These are phyloP conservation scores for Drosophila setosimentum DNA, from an alignment of 2,888 invertebrate genomes.

Conservation along the genomic window DNA sequence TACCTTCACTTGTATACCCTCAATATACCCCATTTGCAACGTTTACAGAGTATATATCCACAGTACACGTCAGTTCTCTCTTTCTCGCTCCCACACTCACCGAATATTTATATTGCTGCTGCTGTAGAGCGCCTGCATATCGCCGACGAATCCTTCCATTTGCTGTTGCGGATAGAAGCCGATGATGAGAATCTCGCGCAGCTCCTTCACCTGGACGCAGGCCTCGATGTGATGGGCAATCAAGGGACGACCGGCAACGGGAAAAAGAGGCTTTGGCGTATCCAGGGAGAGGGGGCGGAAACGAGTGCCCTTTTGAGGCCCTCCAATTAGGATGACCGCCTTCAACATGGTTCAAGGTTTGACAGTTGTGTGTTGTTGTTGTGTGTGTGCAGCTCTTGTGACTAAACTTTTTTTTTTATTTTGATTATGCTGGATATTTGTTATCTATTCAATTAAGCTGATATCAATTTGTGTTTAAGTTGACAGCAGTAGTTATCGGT, in stretches of 20 bases:
- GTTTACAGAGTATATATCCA: neutral
- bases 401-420: slow-evolving; percentile 38
- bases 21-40: neutral
- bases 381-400: slow-evolving; percentile 25
- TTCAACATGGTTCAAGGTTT: slow-evolving; percentile 87
- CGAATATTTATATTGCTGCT: slow-evolving; percentile 88
- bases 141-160: slow-evolving; percentile 93
- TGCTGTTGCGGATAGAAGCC: slow-evolving; percentile 96
- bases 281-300: slow-evolving; percentile 98
- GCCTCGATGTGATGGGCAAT: slow-evolving; percentile 99
- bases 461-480: slow-evolving; percentile 73
- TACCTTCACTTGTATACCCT: neutral
- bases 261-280: slow-evolving; percentile 98
- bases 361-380: neutral
- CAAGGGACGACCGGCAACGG: slow-evolving; percentile 97
- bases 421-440: slow-evolving; percentile 15
- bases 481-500: slow-evolving; percentile 51
- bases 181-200: slow-evolving; percentile 96
- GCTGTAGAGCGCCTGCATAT: slow-evolving; percentile 93
- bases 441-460: slow-evolving; percentile 45
- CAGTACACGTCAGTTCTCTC: slow-evolving; percentile 32
- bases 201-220: slow-evolving; percentile 90
- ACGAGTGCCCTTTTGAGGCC: slow-evolving; percentile 97
- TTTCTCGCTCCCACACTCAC: slow-evolving; percentile 83
- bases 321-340: slow-evolving; percentile 96